A percentile compares a stretch with the other conserved stretches of the same genome.
These are phyloP conservation scores for Ceratina calcarata DNA, from an alignment of 1,140 invertebrate species.

Conservation along the genomic window DNA sequence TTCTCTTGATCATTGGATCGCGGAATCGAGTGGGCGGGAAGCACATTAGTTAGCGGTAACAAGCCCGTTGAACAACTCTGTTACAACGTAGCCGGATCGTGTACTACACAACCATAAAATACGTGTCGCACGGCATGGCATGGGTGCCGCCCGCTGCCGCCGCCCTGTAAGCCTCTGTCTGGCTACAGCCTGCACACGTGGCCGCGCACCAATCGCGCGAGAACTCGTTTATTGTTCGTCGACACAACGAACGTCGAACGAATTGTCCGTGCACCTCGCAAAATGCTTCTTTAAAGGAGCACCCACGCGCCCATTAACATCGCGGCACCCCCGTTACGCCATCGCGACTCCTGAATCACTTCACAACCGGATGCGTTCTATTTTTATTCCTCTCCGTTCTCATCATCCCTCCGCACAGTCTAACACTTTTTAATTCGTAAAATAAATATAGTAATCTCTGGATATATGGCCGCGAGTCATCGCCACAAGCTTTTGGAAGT, in stretches of 20 bases:
- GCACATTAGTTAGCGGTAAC: constrained; percentile 75
- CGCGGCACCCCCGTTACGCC: no score
- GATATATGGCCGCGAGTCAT: no score
- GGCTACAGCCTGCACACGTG: background rate
- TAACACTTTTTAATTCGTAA: no score
- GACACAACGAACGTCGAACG: constrained; percentile 20
- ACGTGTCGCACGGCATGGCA: constrained; percentile 63
- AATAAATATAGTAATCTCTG: no score
- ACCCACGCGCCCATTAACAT: background rate
- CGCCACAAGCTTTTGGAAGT: no score
- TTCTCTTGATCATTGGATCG: constrained; percentile 49
- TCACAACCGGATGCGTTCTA: no score
- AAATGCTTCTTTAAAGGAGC: background rate
- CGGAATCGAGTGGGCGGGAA: constrained; percentile 66
- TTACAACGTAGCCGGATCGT: constrained; percentile 67
- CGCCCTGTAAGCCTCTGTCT: constrained; percentile 33
- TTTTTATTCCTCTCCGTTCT: no score
- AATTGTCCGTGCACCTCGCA: background rate
- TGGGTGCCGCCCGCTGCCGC: constrained; percentile 1
- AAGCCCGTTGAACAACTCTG: constrained; percentile 71
- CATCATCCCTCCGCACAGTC: no score
- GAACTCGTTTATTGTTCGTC: constrained; percentile 55
- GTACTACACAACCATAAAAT: constrained; percentile 76
- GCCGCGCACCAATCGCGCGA: constrained; percentile 41
- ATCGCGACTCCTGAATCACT: no score